Base-by-base conservation (phyloP, 2,113 vertebrate species). In the Hippocampus barbouri region DNA sequence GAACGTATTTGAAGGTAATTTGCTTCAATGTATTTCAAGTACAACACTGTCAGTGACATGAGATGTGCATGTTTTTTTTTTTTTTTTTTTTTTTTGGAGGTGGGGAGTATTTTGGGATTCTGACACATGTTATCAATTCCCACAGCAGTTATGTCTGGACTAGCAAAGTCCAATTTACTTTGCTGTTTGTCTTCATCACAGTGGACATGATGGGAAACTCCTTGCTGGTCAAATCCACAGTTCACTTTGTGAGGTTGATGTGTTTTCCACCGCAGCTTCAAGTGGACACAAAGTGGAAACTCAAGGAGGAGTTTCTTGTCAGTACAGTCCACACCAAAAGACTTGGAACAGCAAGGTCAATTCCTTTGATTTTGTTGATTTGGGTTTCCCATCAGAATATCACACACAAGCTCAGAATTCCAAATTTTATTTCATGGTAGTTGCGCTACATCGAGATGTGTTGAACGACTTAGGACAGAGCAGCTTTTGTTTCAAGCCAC, bases 21-120 rank as follows among this genome's bases (percentile, higher is more conserved):
- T 69, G 82, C 77, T 65, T 91, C 86, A 91, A 91, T 78, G 90
- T 92, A 94, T 93, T 54, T 93, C 79, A 88, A 91, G 92, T 89
- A 89, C 93, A 91, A 93, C 93, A 94, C 93, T 95, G 94, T 93
- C 94, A 95, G 94, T 93, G 92, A 93, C 92, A 92, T 76, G 86
- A 94, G 75, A 89, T 88, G 79, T 94, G 96, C 95, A 97, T 97
- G 97, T 91, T 38, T 38, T 38, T 5, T 38, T 38, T 71, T 5
- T 38, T 38, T 71, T 78, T 60, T 16, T 60, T 34, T 56, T 34
- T 34, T 61, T 20, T 15, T 16, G 6, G 11, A 30, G 25, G 34
- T 0, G 30, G 30, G 34, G 5, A 18, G 27, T 16, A 18, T 61
- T 34, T 61, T 34, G 18, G 5, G 5, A 30, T 59, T 25, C 10